Evolutionary conservation across 2,797 vertebrate species (phyloP), one percentile per base, ranked within the genome.

Genomic region (Epinephelus awoara): DNA sequence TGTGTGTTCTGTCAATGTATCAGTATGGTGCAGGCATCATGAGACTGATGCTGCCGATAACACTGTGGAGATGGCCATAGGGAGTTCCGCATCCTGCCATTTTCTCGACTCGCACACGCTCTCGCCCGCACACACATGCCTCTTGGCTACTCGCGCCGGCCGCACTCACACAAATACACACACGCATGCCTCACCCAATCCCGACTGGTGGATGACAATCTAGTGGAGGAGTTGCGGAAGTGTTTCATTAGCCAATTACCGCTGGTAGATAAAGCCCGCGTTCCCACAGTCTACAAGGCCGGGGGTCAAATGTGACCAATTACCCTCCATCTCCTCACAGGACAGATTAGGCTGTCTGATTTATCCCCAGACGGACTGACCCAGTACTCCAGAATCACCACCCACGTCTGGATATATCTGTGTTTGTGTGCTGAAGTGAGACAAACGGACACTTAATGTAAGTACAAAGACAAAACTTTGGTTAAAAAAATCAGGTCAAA

Each of bases 171-270:
- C 70, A 68, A 72, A 71, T 21, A 79, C 80, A 73, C 82, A 89
- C 71, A 79, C 84, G 70, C 72, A 80, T 67, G 62, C 83, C 90
- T 85, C 84, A 90, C 77, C 82, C 89, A 84, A 78, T 85, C 81
- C 87, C 83, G 76, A 84, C 83, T 66, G 72, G 75, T 89, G 92
- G 86, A 93, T 90, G 89, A 88, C 85, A 91, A 92, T 92, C 90
- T 92, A 75, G 87, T 85, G 70, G 88, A 88, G 88, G 83, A 82
- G 77, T 84, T 93, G 90, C 91, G 94, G 95, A 96, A 96, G 94
- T 96, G 93, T 95, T 96, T 96, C 94, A 96, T 96, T 96, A 94
- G 92, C 88, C 94, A 95, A 95, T 96, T 95, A 95, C 94, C 81
- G 89, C 88, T 90, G 57, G 74, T 80, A 94, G 93, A 95, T 96